Conservation (phyloP, 2,888 invertebrate genomes). For the Aricia artaxerxes region DNA sequence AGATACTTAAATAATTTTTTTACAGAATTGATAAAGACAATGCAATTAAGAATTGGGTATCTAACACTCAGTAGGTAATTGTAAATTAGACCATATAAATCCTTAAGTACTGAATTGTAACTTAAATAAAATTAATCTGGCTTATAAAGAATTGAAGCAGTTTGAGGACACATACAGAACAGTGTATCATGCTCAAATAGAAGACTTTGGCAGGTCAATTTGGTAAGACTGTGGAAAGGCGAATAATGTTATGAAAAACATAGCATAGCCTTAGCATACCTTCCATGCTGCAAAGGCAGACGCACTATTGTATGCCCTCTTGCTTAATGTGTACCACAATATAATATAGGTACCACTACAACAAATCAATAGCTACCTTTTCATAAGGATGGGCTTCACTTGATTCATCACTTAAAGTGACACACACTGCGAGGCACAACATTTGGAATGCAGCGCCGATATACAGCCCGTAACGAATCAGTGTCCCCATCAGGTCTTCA, state of each 20-base stretch:
- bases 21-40: no score
- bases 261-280: no score
- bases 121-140: no score
- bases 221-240: not conserved
- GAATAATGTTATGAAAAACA: not conserved
- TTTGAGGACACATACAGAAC: not conserved
- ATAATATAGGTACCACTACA: not conserved
- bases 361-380: constrained; percentile 61
- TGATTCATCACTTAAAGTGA: constrained; percentile 86
- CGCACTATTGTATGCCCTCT: no score
- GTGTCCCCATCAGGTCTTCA: constrained; percentile 86
- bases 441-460: constrained; percentile 94
- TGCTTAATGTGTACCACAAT: no score
- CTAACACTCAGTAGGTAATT: no score
- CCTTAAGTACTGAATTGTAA: no score
- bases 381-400: constrained; percentile 73
- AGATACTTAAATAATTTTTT: no score
- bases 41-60: no score
- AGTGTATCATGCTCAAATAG: not conserved
- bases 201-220: not conserved
- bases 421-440: constrained; percentile 89
- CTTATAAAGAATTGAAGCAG: not conserved
- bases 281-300: no score
- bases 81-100: no score
- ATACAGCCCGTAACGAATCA: constrained; percentile 90